A percentile compares a stretch with the other conserved stretches of the same genome.
These are phyloP conservation scores for Hycleus phaleratus DNA, from an alignment of 1,140 invertebrate genomes.

Conservation along the genomic window DNA sequence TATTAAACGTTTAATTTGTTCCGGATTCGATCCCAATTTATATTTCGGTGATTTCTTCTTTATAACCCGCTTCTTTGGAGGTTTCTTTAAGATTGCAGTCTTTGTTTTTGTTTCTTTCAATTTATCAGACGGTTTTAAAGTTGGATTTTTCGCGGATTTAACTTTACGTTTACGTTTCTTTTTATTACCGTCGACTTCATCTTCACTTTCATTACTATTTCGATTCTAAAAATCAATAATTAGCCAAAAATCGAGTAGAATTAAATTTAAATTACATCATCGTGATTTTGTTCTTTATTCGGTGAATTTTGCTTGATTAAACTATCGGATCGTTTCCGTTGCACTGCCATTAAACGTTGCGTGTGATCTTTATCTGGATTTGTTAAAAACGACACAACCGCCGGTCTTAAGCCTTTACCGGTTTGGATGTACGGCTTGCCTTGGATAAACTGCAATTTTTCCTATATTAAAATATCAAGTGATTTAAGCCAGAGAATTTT, in stretches of 20 bases:
- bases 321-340: conserved; percentile 27
- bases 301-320: conserved; percentile 27
- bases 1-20: conserved; percentile 8
- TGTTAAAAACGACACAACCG: conserved; percentile 50
- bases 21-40: conserved; percentile 11
- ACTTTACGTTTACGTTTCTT: conserved; percentile 22
- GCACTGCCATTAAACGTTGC: conserved; percentile 23
- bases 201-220: conserved; percentile 25
- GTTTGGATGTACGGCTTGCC: conserved; percentile 66
- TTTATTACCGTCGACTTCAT: conserved; percentile 28
- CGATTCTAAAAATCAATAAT: too few species aligned
- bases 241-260: too few species aligned
- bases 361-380: conserved; percentile 28
- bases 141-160: not conserved
- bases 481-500: too few species aligned
- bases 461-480: too few species aligned
- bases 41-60: conserved; percentile 12
- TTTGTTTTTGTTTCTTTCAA: conserved; percentile 12
- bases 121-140: not conserved
- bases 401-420: conserved; percentile 56
- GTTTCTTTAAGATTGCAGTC: conserved; percentile 6
- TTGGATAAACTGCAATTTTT: conserved; percentile 56
- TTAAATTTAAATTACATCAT: conserved; percentile 20
- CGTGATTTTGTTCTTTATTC: conserved; percentile 29
- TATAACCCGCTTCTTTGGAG: not conserved